phyloP scores from a whole-genome alignment of 1,140 invertebrate species.

The Caenorhabditis brenneri region DNA sequence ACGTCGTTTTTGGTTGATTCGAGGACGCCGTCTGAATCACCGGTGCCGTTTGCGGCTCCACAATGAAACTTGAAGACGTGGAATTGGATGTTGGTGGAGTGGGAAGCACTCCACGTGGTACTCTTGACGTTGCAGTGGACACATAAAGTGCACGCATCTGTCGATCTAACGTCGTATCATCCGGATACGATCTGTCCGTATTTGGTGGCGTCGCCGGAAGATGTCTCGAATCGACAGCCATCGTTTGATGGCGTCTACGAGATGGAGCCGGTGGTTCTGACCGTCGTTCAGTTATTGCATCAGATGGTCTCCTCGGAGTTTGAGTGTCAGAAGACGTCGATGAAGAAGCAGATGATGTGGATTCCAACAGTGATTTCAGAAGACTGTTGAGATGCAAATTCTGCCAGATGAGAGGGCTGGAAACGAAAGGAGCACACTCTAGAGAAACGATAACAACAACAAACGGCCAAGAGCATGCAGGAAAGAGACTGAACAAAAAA shows the following conservation, averaged over 20 bases:
- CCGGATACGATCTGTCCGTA: not conserved
- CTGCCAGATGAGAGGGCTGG: constrained; percentile 26
- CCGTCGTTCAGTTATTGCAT: not conserved
- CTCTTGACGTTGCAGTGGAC: not conserved
- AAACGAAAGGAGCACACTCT: constrained; percentile 40
- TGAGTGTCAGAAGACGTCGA: not conserved
- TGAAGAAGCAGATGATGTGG: not conserved
- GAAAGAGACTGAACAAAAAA: not conserved
- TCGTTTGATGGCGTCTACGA: not conserved
- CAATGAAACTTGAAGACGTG: constrained; percentile 16
- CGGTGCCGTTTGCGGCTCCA: not conserved
- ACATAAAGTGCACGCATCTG: constrained; percentile 29
- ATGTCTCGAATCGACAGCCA: not conserved
- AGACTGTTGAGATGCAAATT: constrained; percentile 36
- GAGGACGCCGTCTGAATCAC: not conserved
- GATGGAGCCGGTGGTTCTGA: not conserved
- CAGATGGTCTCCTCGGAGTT: not conserved
- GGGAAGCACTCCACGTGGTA: not conserved
- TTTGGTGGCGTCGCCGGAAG: not conserved
- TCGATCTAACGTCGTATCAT: constrained; percentile 6
- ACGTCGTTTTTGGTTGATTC: not conserved
- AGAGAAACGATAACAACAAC: not conserved
- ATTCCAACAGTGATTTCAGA: not conserved
- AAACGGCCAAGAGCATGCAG: not conserved
- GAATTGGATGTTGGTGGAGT: constrained; percentile 16